These are phyloP conservation scores for Megaceryle maxima DNA, from an alignment of 2,113 vertebrate species.

Conservation along the genomic window DNA sequence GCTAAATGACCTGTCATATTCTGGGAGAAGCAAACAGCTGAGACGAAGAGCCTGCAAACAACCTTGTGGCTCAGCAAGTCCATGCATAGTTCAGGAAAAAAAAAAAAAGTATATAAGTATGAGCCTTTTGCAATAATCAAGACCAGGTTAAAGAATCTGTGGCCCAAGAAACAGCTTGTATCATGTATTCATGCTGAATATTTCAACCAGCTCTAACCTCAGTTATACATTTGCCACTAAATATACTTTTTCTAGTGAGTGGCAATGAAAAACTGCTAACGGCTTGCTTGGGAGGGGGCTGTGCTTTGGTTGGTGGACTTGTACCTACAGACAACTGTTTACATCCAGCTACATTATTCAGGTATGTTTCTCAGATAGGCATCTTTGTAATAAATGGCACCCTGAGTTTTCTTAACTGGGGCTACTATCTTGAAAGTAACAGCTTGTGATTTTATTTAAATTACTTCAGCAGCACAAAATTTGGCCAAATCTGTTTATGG, in stretches of 20 bases:
- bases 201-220: background rate
- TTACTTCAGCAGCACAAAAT: slow-evolving; percentile 60
- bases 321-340: background rate
- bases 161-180: background rate
- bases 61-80: background rate
- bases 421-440: slow-evolving; percentile 29
- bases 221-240: background rate
- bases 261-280: background rate
- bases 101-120: background rate
- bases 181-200: background rate
- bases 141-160: background rate
- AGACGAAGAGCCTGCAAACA: background rate
- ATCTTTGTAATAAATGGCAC: slow-evolving; percentile 21
- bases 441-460: slow-evolving; percentile 57
- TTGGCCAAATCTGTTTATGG: slow-evolving; percentile 53
- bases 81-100: fast-evolving
- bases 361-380: background rate
- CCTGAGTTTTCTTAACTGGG: slow-evolving; percentile 21
- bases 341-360: background rate
- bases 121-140: background rate
- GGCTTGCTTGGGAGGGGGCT: background rate
- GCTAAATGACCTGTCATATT: background rate
- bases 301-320: background rate
- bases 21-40: background rate
- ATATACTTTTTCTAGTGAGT: background rate